Evolutionary conservation across 92 coral and sea anemone species (phyloP).

Genomic region (Porites rus): DNA sequence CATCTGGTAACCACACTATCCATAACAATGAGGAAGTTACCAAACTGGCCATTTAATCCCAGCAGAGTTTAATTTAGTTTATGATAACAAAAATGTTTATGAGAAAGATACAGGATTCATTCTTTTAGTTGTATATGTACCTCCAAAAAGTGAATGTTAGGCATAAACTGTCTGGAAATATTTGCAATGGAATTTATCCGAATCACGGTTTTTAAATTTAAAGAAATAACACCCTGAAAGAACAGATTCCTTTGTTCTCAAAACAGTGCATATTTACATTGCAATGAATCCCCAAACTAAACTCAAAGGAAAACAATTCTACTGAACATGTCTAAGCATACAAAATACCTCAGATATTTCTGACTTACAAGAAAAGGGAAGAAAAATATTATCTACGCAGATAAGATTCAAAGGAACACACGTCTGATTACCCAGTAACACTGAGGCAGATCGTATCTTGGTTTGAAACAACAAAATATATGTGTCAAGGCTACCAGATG

Average conservation of each 20-base stretch:
- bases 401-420: not conserved
- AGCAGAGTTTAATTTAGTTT: no score
- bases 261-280: not conserved
- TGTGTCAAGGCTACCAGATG: no score
- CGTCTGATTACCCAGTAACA: not conserved
- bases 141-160: not conserved
- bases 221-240: not conserved
- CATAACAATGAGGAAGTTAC: no score
- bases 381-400: not conserved
- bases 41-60: no score
- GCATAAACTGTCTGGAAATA: no score
- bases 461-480: not conserved
- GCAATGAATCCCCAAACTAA: not conserved
- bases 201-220: not conserved
- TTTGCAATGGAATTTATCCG: not conserved
- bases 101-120: no score
- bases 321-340: not conserved
- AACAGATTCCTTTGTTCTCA: not conserved
- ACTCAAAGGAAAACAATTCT: slow-evolving; percentile 1
- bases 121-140: no score
- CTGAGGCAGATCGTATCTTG: not conserved
- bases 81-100: no score
- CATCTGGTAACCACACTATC: no score
- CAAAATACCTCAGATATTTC: not conserved
- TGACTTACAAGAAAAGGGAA: not conserved